Evolutionary conservation across 2,113 vertebrate genomes (phyloP).

Genomic region (Azemiops feae): DNA sequence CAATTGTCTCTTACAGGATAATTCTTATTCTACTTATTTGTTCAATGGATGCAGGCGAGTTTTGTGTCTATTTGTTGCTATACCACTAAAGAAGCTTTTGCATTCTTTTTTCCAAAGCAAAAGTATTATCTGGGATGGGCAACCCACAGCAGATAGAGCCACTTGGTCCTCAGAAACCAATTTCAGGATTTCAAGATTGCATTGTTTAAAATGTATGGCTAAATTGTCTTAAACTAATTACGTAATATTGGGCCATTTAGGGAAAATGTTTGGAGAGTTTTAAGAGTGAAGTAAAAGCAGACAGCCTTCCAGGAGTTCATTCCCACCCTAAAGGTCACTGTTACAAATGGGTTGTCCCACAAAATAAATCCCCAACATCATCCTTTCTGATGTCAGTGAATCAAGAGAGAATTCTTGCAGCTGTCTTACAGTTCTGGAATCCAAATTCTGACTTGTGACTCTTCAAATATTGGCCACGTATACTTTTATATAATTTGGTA

Average conservation of each 20-base stretch:
- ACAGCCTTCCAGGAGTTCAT: background rate
- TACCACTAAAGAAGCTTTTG: conserved; percentile 7
- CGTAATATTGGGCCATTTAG: background rate
- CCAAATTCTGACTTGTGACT: background rate
- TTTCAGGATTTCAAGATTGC: background rate
- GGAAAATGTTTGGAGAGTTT: background rate
- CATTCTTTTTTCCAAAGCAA: background rate
- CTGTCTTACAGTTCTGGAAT: background rate
- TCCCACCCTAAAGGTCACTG: background rate
- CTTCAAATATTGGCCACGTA: background rate
- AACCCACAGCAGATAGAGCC: background rate
- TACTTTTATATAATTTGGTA: background rate
- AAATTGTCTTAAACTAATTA: background rate
- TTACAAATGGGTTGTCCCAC: background rate
- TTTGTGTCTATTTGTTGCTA: conserved; percentile 38
- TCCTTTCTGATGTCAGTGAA: background rate
- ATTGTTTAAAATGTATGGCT: background rate
- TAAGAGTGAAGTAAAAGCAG: background rate
- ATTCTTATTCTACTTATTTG: conserved; percentile 19
- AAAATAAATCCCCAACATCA: background rate
- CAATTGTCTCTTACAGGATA: conserved; percentile 18
- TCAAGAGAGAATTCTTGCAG: background rate
- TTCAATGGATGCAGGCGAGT: background rate
- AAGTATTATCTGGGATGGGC: background rate
- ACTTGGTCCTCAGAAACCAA: background rate